These are phyloP conservation scores for Ochropacha duplaris DNA, from an alignment of 2,888 invertebrate species.

Conservation along the genomic window DNA sequence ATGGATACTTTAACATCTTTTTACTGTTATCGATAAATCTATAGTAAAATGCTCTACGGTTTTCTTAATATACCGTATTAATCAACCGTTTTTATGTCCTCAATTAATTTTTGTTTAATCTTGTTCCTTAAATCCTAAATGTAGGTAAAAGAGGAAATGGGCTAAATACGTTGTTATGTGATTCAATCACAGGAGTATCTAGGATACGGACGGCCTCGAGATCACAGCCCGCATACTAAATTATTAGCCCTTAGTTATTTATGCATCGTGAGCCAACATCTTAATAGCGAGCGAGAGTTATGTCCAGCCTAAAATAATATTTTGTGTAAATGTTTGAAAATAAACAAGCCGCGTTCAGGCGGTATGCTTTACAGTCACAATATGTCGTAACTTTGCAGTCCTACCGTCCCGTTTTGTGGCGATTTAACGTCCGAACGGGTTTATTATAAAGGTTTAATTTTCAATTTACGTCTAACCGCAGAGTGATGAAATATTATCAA, in stretches of 20 bases:
- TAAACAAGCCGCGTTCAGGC: constrained; percentile 67
- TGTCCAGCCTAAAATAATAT: constrained; percentile 81
- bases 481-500: constrained; percentile 44
- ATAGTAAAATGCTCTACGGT: too few species aligned
- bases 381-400: constrained; percentile 62
- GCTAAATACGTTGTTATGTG: constrained; percentile 64
- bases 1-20: too few species aligned
- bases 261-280: constrained; percentile 79
- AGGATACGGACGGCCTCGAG: constrained; percentile 59
- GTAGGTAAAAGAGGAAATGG: constrained; percentile 47
- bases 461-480: constrained; percentile 55
- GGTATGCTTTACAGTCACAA: constrained; percentile 59
- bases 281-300: constrained; percentile 76
- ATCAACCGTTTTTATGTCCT: not conserved
- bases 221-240: constrained; percentile 79
- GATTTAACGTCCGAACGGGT: constrained; percentile 62
- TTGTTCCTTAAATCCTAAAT: constrained; percentile 29
- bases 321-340: constrained; percentile 80
- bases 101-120: constrained; percentile 1
- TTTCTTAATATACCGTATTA: too few species aligned
- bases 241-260: constrained; percentile 78
- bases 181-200: constrained; percentile 72
- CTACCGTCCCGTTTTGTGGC: constrained; percentile 51
- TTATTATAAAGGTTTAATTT: constrained; percentile 65
- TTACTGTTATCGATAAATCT: too few species aligned